phyloP scores from a whole-genome alignment of 2,888 invertebrate species.

The Teinopalpus imperialis region DNA sequence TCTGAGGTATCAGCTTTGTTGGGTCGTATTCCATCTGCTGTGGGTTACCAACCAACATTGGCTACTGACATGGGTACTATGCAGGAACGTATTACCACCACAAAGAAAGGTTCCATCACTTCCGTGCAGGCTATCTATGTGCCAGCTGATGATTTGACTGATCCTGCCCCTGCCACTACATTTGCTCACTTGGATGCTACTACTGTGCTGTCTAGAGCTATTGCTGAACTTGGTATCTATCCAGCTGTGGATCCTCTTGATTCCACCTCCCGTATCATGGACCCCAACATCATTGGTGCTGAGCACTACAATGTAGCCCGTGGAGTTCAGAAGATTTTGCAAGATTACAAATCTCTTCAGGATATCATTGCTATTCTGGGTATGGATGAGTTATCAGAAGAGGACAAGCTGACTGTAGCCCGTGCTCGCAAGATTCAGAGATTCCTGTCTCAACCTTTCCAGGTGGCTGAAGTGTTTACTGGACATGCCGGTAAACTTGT shows the following conservation, averaged over 20 bases:
- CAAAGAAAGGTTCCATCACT: slow-evolving; percentile 94
- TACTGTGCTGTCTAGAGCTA: slow-evolving; percentile 95
- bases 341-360: slow-evolving; percentile 87
- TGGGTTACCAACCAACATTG: slow-evolving; percentile 97
- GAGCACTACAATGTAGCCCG: slow-evolving; percentile 96
- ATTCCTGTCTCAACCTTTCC: slow-evolving; percentile 86
- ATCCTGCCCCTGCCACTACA: slow-evolving; percentile 97
- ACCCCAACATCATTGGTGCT: slow-evolving; percentile 94
- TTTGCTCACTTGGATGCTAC: slow-evolving; percentile 98
- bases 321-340: slow-evolving; percentile 95
- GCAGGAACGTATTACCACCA: slow-evolving; percentile 98
- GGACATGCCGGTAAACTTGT: slow-evolving; percentile 94
- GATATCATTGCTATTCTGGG: slow-evolving; percentile 98
- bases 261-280: slow-evolving; percentile 97
- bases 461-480: slow-evolving; percentile 96
- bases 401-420: slow-evolving; percentile 96
- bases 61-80: slow-evolving; percentile 99
- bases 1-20: slow-evolving; percentile 95
- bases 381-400: slow-evolving; percentile 93
- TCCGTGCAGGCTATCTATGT: slow-evolving; percentile 98
- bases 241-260: slow-evolving; percentile 97
- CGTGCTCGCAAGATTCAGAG: slow-evolving; percentile 92
- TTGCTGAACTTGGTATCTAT: slow-evolving; percentile 96
- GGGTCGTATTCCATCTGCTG: slow-evolving; percentile 97
- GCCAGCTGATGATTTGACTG: slow-evolving; percentile 97